phyloP scores from a whole-genome alignment of 1,140 invertebrate genomes.

The Ostrea edulis region DNA sequence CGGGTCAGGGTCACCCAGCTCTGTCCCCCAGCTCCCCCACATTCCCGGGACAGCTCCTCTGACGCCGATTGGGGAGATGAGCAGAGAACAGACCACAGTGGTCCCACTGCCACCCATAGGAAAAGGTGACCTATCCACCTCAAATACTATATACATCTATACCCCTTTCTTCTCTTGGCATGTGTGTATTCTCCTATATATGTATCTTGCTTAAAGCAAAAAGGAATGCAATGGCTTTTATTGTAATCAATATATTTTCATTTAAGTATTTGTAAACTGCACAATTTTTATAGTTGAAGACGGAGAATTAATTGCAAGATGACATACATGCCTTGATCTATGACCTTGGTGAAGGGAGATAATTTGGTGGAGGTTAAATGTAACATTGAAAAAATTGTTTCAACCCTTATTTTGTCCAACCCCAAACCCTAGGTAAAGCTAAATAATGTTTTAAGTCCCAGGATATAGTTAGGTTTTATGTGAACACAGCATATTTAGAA shows the following conservation, averaged over 20 bases:
- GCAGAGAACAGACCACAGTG: conserved; percentile 68
- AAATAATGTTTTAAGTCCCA: neutral
- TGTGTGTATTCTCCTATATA: neutral
- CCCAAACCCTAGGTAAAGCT: neutral
- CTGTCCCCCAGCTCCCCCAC: conserved; percentile 61
- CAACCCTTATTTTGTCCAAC: neutral
- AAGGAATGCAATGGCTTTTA: neutral
- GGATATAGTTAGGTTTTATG: neutral
- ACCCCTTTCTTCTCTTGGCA: conserved; percentile 9
- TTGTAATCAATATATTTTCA: neutral
- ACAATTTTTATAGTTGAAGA: neutral
- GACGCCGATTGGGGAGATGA: conserved; percentile 71
- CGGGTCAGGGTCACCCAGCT: conserved; percentile 39
- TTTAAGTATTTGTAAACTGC: neutral
- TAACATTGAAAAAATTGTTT: neutral
- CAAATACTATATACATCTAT: neutral
- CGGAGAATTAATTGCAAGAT: neutral
- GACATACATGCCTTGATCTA: neutral
- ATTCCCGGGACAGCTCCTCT: conserved; percentile 59
- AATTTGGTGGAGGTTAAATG: conserved; percentile 5
- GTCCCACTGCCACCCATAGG: conserved; percentile 66
- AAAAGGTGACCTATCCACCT: neutral
- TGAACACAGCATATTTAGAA: neutral
- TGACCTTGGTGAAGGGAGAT: conserved; percentile 22
- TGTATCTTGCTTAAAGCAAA: neutral